These are phyloP conservation scores for Phoenicopterus ruber DNA, from an alignment of 2,113 vertebrate genomes.

Conservation along the genomic window DNA sequence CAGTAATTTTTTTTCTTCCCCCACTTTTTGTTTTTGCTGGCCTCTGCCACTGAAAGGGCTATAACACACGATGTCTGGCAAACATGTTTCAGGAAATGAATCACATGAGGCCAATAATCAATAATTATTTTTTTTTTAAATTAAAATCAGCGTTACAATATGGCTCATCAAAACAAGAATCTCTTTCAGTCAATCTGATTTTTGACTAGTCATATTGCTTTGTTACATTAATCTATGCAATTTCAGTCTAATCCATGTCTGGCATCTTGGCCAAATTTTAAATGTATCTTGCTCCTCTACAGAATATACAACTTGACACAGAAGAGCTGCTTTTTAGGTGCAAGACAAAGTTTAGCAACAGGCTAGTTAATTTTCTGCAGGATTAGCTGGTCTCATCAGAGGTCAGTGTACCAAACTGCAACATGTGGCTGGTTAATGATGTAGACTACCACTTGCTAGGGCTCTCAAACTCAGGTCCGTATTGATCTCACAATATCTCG, in stretches of 20 bases:
- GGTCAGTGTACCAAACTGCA: neutral
- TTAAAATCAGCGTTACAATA: neutral
- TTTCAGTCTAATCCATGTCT: neutral
- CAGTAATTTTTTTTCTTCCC: neutral
- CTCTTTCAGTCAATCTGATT: neutral
- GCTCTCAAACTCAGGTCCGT: neutral
- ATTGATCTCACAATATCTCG: neutral
- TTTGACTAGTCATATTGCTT: neutral
- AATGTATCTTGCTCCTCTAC: neutral
- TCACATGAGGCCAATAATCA: neutral
- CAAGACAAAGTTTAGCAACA: neutral
- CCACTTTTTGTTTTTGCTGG: neutral
- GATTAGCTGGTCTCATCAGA: neutral
- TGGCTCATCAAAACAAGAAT: neutral
- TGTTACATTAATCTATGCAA: neutral
- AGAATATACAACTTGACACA: neutral
- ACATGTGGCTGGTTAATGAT: neutral
- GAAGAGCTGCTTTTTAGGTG: neutral
- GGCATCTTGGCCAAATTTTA: neutral
- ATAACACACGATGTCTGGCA: neutral
- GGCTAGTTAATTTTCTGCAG: neutral
- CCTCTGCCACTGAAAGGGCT: neutral
- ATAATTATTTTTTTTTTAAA: neutral
- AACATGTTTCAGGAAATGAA: neutral
- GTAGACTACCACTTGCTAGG: neutral